Evolutionary conservation across 2,113 vertebrate genomes (phyloP).

Genomic region (Callorhinus ursinus): DNA sequence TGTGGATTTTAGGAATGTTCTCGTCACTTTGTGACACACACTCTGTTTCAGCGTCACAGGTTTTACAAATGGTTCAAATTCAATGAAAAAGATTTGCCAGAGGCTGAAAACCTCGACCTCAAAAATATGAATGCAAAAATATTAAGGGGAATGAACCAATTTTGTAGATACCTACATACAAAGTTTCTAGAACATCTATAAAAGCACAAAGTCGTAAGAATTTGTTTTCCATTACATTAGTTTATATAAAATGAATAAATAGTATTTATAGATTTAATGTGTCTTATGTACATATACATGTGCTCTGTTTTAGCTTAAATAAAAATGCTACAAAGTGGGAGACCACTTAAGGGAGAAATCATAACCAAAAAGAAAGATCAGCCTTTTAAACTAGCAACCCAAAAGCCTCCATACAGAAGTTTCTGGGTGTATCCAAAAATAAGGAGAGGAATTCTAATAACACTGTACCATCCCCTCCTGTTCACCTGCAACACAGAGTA

Average conservation of each 20-base stretch:
- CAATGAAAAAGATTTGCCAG: constrained; percentile 55
- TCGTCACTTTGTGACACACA: constrained; percentile 56
- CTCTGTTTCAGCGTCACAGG: constrained; percentile 40
- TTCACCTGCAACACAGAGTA: constrained; percentile 54
- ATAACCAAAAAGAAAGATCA: constrained; percentile 66
- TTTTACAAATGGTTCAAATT: constrained; percentile 73
- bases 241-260: constrained; percentile 87
- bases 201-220: constrained; percentile 86
- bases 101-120: constrained; percentile 65
- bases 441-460: constrained; percentile 48
- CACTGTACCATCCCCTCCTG: constrained; percentile 28
- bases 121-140: constrained; percentile 69
- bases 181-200: constrained; percentile 85
- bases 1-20: constrained; percentile 66
- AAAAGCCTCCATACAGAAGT: constrained; percentile 68
- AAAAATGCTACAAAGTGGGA: constrained; percentile 78
- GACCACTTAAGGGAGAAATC: constrained; percentile 65
- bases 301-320: constrained; percentile 84
- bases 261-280: constrained; percentile 82
- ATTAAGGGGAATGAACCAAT: constrained; percentile 67
- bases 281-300: constrained; percentile 82
- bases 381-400: constrained; percentile 62
- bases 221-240: constrained; percentile 81
- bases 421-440: constrained; percentile 40
- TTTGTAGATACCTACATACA: constrained; percentile 76